phyloP scores from a whole-genome alignment of 2,888 invertebrate species.

The Saturnia japonica region DNA sequence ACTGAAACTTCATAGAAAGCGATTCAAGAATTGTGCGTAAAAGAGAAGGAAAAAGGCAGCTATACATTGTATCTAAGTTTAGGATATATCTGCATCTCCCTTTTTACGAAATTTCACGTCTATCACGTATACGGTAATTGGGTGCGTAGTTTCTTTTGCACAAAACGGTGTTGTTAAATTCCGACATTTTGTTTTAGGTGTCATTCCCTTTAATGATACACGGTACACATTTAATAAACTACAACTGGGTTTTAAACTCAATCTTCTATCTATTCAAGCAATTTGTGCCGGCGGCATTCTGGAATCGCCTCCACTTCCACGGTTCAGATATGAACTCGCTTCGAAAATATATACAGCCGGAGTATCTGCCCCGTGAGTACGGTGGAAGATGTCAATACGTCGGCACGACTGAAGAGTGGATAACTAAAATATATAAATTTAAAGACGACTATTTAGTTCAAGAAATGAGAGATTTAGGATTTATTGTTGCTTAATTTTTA shows the following conservation, averaged over 20 bases:
- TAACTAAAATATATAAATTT: conserved; percentile 75
- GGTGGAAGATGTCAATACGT: conserved; percentile 78
- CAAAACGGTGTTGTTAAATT: no score
- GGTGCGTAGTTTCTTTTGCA: no score
- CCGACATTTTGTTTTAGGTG: conserved; percentile 66
- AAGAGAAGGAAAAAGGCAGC: no score
- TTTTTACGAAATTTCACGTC: no score
- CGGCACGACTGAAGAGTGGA: conserved; percentile 84
- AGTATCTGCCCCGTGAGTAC: conserved; percentile 64
- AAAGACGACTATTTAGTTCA: conserved; percentile 79
- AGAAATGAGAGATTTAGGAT: conserved; percentile 84
- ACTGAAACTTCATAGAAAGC: no score
- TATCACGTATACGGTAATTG: no score
- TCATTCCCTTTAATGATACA: conserved; percentile 87
- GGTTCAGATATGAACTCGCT: conserved; percentile 65
- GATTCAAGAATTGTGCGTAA: no score
- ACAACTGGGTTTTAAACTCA: conserved; percentile 89
- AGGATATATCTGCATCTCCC: no score
- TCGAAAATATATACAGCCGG: conserved; percentile 62
- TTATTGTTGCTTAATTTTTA: conserved; percentile 44
- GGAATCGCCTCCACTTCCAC: conserved; percentile 74
- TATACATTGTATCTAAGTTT: no score
- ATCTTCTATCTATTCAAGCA: conserved; percentile 90
- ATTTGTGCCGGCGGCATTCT: conserved; percentile 85
- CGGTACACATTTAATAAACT: conserved; percentile 88